Evolutionary conservation across 2,888 invertebrate species (phyloP).

Genomic region (Plemyria rubiginata): DNA sequence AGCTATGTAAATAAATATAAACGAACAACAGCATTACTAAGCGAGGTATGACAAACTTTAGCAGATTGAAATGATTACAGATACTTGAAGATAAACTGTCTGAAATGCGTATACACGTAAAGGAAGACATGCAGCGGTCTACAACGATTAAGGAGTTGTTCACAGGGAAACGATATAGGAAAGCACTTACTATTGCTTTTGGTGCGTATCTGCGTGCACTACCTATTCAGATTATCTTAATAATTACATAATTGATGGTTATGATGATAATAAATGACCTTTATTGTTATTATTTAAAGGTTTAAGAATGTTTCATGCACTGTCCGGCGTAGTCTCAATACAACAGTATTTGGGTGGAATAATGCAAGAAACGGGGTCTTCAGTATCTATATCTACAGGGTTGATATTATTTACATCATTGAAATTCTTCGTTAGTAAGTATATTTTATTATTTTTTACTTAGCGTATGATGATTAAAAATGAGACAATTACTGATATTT

Average conservation of each 20-base stretch:
- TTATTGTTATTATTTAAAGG: conserved; percentile 45
- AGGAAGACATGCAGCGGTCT: conserved; percentile 71
- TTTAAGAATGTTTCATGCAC: conserved; percentile 56
- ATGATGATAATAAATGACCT: too few species aligned
- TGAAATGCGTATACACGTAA: conserved; percentile 63
- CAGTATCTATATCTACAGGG: conserved; percentile 50
- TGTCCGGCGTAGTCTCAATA: conserved; percentile 59
- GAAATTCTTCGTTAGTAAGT: conserved; percentile 61
- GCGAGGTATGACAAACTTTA: background rate
- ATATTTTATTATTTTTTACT: background rate
- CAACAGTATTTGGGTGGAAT: conserved; percentile 64
- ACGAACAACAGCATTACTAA: background rate
- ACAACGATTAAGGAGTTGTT: conserved; percentile 74
- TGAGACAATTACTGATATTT: background rate
- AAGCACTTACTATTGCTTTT: conserved; percentile 61
- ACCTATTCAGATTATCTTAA: background rate
- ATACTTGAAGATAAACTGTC: conserved; percentile 55
- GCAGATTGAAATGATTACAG: conserved; percentile 43
- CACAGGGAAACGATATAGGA: conserved; percentile 72
- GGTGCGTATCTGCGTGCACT: conserved; percentile 57
- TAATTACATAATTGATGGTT: too few species aligned
- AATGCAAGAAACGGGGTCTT: conserved; percentile 56
- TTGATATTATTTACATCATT: conserved; percentile 61
- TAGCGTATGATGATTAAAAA: too few species aligned
- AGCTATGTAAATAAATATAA: background rate